phyloP scores from a whole-genome alignment of 2,113 vertebrate species.

The Cyphomyrus discorhynchus region DNA sequence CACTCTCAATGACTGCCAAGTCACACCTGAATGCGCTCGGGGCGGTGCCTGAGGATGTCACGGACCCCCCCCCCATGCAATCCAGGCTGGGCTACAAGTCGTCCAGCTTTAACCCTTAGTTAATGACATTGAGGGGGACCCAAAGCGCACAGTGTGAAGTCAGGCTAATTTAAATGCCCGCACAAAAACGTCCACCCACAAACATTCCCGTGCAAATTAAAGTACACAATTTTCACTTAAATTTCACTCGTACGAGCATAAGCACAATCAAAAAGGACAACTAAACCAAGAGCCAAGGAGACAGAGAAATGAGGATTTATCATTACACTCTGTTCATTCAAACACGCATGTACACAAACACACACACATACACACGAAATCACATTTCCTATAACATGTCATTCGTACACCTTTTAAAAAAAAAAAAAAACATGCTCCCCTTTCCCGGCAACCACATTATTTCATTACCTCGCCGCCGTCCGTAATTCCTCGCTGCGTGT shows the following conservation, averaged over 20 bases:
- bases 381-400: not conserved
- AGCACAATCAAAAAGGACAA: not conserved
- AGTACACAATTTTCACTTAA: not conserved
- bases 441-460: constrained; percentile 22
- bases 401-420: not conserved
- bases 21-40: not conserved
- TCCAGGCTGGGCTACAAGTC: not conserved
- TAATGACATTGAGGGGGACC: too few relatives aligned
- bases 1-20: not conserved
- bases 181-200: not conserved
- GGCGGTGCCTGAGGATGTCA: not conserved
- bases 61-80: not conserved
- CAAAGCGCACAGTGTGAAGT: not conserved
- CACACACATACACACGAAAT: not conserved
- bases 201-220: not conserved
- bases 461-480: constrained; percentile 98
- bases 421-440: not conserved
- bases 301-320: not conserved
- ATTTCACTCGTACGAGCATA: not conserved
- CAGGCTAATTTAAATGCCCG: not conserved
- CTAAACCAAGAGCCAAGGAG: not conserved
- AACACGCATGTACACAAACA: not conserved
- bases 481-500: constrained; percentile 99
- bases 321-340: not conserved
- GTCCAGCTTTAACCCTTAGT: not conserved